Evolutionary conservation across 2,113 vertebrate species (phyloP), one percentile per base, ranked within the genome.

Genomic region (Cyphomyrus discorhynchus): DNA sequence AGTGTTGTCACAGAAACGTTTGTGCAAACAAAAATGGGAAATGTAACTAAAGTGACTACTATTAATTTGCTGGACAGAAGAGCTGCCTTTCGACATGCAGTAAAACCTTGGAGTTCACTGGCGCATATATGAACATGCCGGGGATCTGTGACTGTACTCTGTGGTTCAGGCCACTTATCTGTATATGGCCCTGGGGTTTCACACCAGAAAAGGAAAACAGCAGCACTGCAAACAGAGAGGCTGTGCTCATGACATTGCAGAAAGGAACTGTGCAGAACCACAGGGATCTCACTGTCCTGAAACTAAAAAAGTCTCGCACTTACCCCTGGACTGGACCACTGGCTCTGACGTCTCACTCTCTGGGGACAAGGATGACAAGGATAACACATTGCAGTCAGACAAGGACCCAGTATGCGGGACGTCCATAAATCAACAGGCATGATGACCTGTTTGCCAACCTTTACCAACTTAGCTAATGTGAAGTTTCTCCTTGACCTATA

Each of bases 271-370:
- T 45, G 39, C 17, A 17, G 45, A n/a, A 84, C 8, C 82, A 84
- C 7, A 24, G 19, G 27, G 19, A 42, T 74, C 24, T 24, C 15
- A 52, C 1, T 56, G 6, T 52, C 4, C 35, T 17, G 35, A 62
- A 39, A 58, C 39, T 13, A 45, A 45, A 45, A 62, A 46, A 88
- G 27, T 58, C 27, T 90, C 5, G 91, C 19, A 92, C 96, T 95
- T 93, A 97, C 96, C 93, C 91, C 92, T 58, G 95, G 90, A 92
- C 95, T 96, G 7, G 93, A 50, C 58, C 90, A 52, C 92, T 93
- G 95, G 88, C 90, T 95, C 88, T 97, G 95, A 45, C 94, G 95
- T 91, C 93, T 95, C 50, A 89, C 74, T 91, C 96, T 96, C 96
- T 97, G 93, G 10, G 93, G 94, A 90, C 92, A 4, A 94, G 91